Percentiles rank a stretch among this genome's conserved stretches.
These are phyloP conservation scores for Lasius platythorax DNA, from an alignment of 2,888 invertebrate genomes.

Conservation along the genomic window DNA sequence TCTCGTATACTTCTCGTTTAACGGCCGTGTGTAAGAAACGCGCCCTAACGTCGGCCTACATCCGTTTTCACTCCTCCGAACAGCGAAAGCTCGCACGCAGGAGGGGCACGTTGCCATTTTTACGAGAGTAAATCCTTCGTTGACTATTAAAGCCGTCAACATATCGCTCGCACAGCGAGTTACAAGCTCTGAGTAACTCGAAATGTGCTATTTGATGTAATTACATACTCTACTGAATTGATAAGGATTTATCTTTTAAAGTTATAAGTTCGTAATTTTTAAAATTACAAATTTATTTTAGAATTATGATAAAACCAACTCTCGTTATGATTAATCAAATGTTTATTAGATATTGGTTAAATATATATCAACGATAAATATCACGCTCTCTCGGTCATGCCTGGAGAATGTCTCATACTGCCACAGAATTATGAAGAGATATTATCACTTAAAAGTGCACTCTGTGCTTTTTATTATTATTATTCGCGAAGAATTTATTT, in stretches of 20 bases:
- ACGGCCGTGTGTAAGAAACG: slow-evolving; percentile 34
- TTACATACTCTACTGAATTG: slow-evolving; percentile 5
- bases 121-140: neutral
- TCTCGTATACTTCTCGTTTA: slow-evolving; percentile 14
- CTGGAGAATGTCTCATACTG: neutral
- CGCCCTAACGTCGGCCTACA: slow-evolving; percentile 27
- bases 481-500: neutral
- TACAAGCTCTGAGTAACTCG: neutral
- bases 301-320: slow-evolving; percentile 8
- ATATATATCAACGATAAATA: slow-evolving; percentile 10
- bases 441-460: neutral
- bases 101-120: neutral
- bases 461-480: neutral
- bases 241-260: slow-evolving; percentile 38
- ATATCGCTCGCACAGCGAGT: neutral
- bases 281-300: slow-evolving; percentile 32
- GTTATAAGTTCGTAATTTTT: neutral
- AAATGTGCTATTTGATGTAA: neutral
- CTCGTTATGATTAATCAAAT: neutral
- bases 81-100: slow-evolving; percentile 11
- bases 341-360: neutral
- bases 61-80: slow-evolving; percentile 42
- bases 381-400: neutral
- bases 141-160: neutral
- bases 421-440: neutral